Conservation (phyloP, 1,140 invertebrate species). For the Copidosoma floridanum region DNA sequence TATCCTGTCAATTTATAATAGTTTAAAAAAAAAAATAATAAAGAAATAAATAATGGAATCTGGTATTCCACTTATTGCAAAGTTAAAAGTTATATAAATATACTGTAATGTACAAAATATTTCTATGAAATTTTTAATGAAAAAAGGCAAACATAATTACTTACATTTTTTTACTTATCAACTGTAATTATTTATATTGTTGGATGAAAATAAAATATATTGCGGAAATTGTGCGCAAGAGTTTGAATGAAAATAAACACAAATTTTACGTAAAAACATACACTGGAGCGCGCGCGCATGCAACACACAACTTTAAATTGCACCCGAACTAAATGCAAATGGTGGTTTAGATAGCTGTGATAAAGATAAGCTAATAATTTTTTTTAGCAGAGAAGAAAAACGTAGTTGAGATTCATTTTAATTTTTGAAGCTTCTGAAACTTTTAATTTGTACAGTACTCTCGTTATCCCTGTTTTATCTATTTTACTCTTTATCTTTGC, state of each 20-base stretch:
- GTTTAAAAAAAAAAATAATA: neutral
- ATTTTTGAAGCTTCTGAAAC: neutral
- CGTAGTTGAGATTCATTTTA: neutral
- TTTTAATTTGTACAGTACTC: neutral
- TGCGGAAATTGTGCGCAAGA: no score
- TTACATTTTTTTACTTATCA: no score
- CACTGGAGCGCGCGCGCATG: neutral
- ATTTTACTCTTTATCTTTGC: neutral
- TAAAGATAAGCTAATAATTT: slow-evolving; percentile 13
- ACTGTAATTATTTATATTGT: no score
- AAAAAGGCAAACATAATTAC: no score
- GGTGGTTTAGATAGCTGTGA: slow-evolving; percentile 23
- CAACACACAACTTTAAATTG: no score
- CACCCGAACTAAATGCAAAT: slow-evolving; percentile 4
- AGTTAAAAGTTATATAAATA: slow-evolving; percentile 1
- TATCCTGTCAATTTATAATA: neutral
- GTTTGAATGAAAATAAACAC: no score
- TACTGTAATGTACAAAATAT: slow-evolving; percentile 20
- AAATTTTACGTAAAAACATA: neutral
- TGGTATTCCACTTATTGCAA: slow-evolving; percentile 23
- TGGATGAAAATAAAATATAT: no score
- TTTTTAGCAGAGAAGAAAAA: slow-evolving; percentile 7
- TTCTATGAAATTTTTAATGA: no score
- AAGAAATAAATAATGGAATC: slow-evolving; percentile 10
- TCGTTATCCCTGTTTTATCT: no score